Percentiles rank a stretch among this genome's conserved stretches.
Conservation (phyloP, 2,797 vertebrate genomes). For the Acipenser ruthenus region DNA sequence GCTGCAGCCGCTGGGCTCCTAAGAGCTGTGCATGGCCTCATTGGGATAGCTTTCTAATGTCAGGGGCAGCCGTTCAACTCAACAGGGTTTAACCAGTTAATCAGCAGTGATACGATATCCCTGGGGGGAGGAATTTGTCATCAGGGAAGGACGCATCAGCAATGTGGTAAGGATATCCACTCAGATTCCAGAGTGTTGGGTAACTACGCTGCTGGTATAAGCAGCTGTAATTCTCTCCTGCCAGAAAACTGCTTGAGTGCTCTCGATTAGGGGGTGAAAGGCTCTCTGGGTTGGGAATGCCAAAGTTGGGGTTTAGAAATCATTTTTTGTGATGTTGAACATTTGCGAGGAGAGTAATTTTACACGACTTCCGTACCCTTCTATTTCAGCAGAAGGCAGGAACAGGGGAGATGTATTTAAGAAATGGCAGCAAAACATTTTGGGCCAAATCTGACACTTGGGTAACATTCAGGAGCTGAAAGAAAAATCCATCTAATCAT, state of each 20-base stretch:
- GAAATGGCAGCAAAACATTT: too few relatives aligned
- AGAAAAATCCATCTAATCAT: too few relatives aligned
- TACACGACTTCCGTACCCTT: too few relatives aligned
- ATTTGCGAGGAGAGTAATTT: too few relatives aligned
- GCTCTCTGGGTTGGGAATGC: background rate
- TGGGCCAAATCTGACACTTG: too few relatives aligned
- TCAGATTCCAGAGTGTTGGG: background rate
- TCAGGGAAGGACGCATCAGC: background rate
- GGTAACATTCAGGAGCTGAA: too few relatives aligned
- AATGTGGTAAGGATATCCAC: constrained; percentile 7
- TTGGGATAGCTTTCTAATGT: background rate
- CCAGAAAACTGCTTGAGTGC: background rate
- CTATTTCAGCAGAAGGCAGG: too few relatives aligned
- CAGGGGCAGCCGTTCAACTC: background rate
- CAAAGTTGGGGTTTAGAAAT: too few relatives aligned
- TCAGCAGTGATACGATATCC: constrained; percentile 7
- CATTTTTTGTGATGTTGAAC: too few relatives aligned
- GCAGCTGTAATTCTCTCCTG: background rate
- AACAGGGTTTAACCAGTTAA: constrained; percentile 14
- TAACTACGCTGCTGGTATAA: background rate
- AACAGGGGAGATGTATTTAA: too few relatives aligned
- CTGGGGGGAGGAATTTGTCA: background rate
- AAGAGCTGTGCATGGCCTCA: constrained; percentile 6
- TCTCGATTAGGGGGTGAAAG: background rate
- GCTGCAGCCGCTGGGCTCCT: background rate